A percentile compares a stretch with the other conserved stretches of the same genome.
phyloP scores from a whole-genome alignment of 2,888 invertebrate species.

The Cabera pusaria region DNA sequence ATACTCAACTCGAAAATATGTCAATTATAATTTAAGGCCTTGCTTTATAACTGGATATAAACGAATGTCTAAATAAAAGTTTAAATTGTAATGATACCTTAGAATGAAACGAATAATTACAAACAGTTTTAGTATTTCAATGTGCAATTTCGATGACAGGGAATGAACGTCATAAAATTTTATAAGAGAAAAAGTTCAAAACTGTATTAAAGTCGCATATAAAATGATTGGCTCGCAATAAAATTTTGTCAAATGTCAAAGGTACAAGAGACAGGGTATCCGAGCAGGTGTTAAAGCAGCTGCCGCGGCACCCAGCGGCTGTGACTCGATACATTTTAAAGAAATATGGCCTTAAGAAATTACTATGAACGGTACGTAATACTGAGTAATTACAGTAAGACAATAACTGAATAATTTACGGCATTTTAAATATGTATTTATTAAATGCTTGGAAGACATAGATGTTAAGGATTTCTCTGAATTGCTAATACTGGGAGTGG shows the following conservation, averaged over 20 bases:
- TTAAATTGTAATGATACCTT: too few species aligned
- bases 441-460: constrained; percentile 1
- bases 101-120: too few species aligned
- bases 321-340: constrained; percentile 37
- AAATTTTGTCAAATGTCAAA: constrained; percentile 65
- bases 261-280: constrained; percentile 50
- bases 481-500: too few species aligned
- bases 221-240: constrained; percentile 36
- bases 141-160: too few species aligned
- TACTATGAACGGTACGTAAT: constrained; percentile 31
- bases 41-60: too few species aligned
- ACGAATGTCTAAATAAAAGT: too few species aligned
- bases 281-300: constrained; percentile 55
- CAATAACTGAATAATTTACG: constrained; percentile 14
- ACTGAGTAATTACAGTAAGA: constrained; percentile 18
- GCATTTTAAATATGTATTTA: constrained; percentile 8
- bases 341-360: constrained; percentile 41
- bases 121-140: too few species aligned
- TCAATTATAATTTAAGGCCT: too few species aligned
- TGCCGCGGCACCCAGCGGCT: constrained; percentile 43
- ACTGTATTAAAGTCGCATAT: constrained; percentile 17
- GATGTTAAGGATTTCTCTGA: neutral
- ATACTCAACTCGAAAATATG: too few species aligned
- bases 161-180: too few species aligned
- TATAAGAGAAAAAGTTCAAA: constrained; percentile 1